phyloP scores from a whole-genome alignment of 2,797 vertebrate species.

The Dendrocincla fuliginosa region DNA sequence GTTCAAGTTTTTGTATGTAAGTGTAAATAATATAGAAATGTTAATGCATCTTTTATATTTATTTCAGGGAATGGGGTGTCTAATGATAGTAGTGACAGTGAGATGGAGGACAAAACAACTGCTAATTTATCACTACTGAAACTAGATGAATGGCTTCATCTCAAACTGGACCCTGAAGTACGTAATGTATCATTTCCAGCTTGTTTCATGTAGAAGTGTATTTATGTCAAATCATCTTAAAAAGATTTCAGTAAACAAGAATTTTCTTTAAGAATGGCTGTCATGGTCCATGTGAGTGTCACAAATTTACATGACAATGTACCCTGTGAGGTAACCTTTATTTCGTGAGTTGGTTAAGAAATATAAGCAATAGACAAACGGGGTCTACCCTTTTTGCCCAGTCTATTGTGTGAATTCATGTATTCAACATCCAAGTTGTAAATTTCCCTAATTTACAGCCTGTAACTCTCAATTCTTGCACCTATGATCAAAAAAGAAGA shows the following conservation, averaged over 20 bases:
- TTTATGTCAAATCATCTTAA: neutral
- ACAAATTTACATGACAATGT: neutral
- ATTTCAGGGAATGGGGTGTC: slow-evolving; percentile 66
- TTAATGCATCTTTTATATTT: neutral
- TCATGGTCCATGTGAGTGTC: fast-evolving
- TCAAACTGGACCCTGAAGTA: slow-evolving; percentile 88
- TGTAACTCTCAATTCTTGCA: neutral
- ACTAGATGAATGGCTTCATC: slow-evolving; percentile 90
- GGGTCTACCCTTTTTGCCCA: neutral
- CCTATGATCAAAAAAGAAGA: neutral
- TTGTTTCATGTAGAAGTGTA: neutral
- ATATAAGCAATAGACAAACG: too few relatives aligned
- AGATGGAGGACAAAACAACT: slow-evolving; percentile 81
- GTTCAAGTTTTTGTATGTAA: neutral
- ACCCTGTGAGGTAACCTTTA: neutral
- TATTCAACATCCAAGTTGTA: neutral
- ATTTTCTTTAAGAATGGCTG: neutral
- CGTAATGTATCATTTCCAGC: neutral
- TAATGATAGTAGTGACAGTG: slow-evolving; percentile 89
- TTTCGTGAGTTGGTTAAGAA: neutral
- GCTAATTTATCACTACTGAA: slow-evolving; percentile 78
- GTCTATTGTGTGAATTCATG: neutral
- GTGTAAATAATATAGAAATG: neutral
- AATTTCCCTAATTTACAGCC: neutral
- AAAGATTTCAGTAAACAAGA: neutral